Percentiles rank a stretch among this genome's conserved stretches.
Evolutionary conservation across 2,113 vertebrate genomes (phyloP).

Genomic region (Poecile atricapillus): DNA sequence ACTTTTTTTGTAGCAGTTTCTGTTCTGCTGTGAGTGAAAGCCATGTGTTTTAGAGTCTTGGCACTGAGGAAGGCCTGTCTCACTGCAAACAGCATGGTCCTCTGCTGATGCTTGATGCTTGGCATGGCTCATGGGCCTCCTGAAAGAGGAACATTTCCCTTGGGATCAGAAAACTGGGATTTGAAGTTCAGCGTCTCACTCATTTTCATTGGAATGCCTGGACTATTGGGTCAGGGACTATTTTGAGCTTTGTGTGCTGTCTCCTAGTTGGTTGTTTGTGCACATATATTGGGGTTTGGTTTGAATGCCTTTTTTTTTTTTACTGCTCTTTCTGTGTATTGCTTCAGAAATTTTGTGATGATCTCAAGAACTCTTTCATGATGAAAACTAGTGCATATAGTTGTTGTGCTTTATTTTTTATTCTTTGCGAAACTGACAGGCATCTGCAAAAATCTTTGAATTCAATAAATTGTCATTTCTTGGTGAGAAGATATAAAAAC

Average conservation of each 20-base stretch:
- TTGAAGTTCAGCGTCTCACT: not conserved
- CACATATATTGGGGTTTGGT: not conserved
- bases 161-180: not conserved
- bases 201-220: not conserved
- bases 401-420: not conserved
- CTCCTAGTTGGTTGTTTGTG: not conserved
- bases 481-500: not conserved
- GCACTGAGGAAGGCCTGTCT: not conserved
- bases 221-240: not conserved
- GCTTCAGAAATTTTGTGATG: not conserved
- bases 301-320: not conserved
- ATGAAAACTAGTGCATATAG: not conserved
- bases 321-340: not conserved
- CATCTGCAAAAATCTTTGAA: not conserved
- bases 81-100: rapidly evolving
- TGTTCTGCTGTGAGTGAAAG: not conserved
- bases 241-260: not conserved
- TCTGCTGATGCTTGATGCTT: not conserved
- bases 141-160: not conserved
- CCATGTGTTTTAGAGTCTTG: not conserved
- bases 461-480: not conserved
- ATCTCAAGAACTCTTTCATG: not conserved
- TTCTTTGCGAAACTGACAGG: not conserved
- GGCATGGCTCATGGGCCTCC: not conserved
- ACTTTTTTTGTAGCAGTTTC: rapidly evolving